Percentiles rank a stretch among this genome's conserved stretches.
Evolutionary conservation across 2,888 invertebrate genomes (phyloP).

Genomic region (Eilema caniola): DNA sequence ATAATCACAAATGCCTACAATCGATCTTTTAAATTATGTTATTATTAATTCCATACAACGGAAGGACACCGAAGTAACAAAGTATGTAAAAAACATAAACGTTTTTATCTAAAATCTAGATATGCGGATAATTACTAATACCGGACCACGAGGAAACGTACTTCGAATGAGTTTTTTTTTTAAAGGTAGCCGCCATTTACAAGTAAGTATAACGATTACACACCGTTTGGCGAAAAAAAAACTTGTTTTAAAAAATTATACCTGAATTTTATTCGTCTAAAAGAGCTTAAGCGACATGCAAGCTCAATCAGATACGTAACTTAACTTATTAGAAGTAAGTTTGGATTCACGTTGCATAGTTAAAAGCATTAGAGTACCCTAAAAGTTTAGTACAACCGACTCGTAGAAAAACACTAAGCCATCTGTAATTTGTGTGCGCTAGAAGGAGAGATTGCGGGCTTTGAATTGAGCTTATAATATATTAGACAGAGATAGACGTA

Average conservation of each 20-base stretch:
- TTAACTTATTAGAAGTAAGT: constrained; percentile 22
- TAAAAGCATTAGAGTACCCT: constrained; percentile 63
- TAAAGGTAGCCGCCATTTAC: constrained; percentile 74
- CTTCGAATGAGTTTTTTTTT: constrained; percentile 62
- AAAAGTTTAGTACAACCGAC: constrained; percentile 69
- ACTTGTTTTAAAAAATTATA: constrained; percentile 79
- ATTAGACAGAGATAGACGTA: constrained; percentile 67
- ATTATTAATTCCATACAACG: constrained; percentile 60
- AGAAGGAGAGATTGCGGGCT: constrained; percentile 61
- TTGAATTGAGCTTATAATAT: constrained; percentile 32
- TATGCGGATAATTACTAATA: constrained; percentile 80
- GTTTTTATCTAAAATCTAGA: constrained; percentile 81
- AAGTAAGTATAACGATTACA: constrained; percentile 74
- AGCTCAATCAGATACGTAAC: constrained; percentile 34
- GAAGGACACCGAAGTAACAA: constrained; percentile 74
- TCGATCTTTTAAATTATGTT: constrained; percentile 38
- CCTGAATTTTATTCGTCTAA: constrained; percentile 28
- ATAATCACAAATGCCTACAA: constrained; percentile 34
- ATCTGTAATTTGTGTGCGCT: constrained; percentile 78
- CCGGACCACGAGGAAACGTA: constrained; percentile 72
- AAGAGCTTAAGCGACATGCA: constrained; percentile 47
- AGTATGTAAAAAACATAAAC: constrained; percentile 65
- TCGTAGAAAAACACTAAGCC: constrained; percentile 80
- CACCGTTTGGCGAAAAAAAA: constrained; percentile 73
- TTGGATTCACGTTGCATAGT: constrained; percentile 38